Evolutionary conservation across 2,888 invertebrate species (phyloP).

Genomic region (Laspeyria flexula): DNA sequence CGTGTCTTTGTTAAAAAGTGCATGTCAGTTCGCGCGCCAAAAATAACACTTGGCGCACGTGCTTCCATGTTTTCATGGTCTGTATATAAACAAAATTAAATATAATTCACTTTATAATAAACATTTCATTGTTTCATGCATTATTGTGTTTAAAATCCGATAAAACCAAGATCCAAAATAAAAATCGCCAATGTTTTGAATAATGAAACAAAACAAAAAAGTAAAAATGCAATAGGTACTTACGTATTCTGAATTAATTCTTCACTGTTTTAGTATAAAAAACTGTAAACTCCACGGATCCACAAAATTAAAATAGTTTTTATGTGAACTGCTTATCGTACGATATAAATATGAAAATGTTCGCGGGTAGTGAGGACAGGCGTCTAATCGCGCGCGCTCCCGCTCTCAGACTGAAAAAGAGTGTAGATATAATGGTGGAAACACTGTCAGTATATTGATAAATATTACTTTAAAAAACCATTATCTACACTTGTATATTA

Average conservation of each 20-base stretch:
- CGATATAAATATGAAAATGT: constrained; percentile 22
- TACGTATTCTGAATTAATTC: constrained; percentile 9
- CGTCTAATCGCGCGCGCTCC: constrained; percentile 60
- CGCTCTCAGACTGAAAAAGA: constrained; percentile 66
- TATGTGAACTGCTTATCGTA: constrained; percentile 20
- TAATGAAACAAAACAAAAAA: constrained; percentile 17
- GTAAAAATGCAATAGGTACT: constrained; percentile 25
- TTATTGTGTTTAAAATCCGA: neutral
- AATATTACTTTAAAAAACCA: constrained; percentile 40
- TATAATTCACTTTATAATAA: neutral
- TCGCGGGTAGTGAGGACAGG: constrained; percentile 23
- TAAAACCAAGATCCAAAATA: neutral
- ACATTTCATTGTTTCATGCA: neutral
- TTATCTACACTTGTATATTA: constrained; percentile 3
- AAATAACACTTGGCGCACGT: constrained; percentile 62
- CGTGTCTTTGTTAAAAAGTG: constrained; percentile 48
- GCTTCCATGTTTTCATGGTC: constrained; percentile 23
- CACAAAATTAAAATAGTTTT: constrained; percentile 19
- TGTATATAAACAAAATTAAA: constrained; percentile 5
- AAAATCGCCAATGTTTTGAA: constrained; percentile 7
- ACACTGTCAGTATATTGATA: constrained; percentile 50
- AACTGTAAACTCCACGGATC: neutral
- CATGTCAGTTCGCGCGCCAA: constrained; percentile 67
- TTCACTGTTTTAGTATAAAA: neutral
- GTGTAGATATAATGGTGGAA: constrained; percentile 70